Base-by-base conservation (phyloP, 2,113 vertebrate species). In the Vidua chalybeata region DNA sequence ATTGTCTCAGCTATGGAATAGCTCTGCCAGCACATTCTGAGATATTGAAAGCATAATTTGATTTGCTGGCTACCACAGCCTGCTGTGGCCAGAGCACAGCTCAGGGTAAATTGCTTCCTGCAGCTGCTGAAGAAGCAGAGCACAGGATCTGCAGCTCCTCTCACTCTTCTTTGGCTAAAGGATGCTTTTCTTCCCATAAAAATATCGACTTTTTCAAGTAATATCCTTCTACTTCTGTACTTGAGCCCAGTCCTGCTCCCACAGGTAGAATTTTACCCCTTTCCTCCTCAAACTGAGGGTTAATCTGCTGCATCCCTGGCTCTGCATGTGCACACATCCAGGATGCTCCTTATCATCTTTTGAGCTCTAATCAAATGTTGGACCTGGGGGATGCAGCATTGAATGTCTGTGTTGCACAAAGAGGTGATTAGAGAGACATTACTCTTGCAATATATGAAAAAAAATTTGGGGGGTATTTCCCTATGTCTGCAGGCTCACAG, bases 341-440 rank as follows among this genome's bases (percentile, higher is more conserved):
- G 48, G 83, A 46, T 59, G 43, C 27, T 69, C 27, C 10, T 2
- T 7, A 27, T 51, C 26, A 22, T 41, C 69, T 7, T 64, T 31
- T 45, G 15, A 74, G 55, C 49, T 58, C 72, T 59, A 43, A 52
- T 12, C 0, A 0, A 61, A 54, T 0, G 2, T 11, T 55, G 46
- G 49, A 8, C 28, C 28, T 62, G 5, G 13, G 20, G 20, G 24
- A n/a, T 51, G 62, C 66, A 93, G 52, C 4, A 1, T 1, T 54
- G n/a, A 72, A 55, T 3, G 3, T 13, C 10, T 64, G 67, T 35
- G 27, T 15, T 0, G 0, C 16, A 17, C 7, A 39, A 45, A 88
- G 68, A 85, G 28, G 14, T 43, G 58, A 37, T 54, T 37, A 68
- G 22, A 49, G n/a, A 58, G 20, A 64, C 7, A 55, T 31, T 27